Percentiles rank a stretch among this genome's conserved stretches.
phyloP scores from a whole-genome alignment of 1,140 invertebrate genomes.

The Cydia strobilella region DNA sequence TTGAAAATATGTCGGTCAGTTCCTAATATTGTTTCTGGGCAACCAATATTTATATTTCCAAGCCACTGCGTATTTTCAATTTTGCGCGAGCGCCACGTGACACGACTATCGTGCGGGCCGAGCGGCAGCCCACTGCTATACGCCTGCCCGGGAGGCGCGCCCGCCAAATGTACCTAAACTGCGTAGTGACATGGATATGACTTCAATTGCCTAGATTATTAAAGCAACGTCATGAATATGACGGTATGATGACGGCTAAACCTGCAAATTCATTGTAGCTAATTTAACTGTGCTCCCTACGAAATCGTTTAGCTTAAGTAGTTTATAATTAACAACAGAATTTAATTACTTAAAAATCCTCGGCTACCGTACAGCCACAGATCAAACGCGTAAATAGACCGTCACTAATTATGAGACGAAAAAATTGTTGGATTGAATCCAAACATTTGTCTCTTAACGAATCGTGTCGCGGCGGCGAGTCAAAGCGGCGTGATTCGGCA shows the following conservation, averaged over 20 bases:
- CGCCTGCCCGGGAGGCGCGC: too few relatives aligned
- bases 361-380: conserved; percentile 57
- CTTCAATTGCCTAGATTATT: neutral
- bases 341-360: conserved; percentile 60
- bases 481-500: conserved; percentile 78
- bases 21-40: too few relatives aligned
- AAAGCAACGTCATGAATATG: conserved; percentile 9
- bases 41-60: too few relatives aligned
- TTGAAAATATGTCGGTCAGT: too few relatives aligned
- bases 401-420: conserved; percentile 67
- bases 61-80: too few relatives aligned
- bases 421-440: conserved; percentile 74
- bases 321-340: conserved; percentile 55
- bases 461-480: conserved; percentile 73
- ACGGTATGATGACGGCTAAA: conserved; percentile 17
- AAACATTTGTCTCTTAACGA: conserved; percentile 80
- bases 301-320: conserved; percentile 40
- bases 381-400: conserved; percentile 64
- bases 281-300: conserved; percentile 37
- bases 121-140: too few relatives aligned
- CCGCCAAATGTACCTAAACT: too few relatives aligned
- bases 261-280: conserved; percentile 37
- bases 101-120: too few relatives aligned
- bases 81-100: too few relatives aligned
- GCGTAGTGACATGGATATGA: too few relatives aligned